A percentile compares a stretch with the other conserved stretches of the same genome.
These are phyloP conservation scores for Etheostoma nigrum DNA, from an alignment of 2,797 vertebrate species.

Conservation along the genomic window DNA sequence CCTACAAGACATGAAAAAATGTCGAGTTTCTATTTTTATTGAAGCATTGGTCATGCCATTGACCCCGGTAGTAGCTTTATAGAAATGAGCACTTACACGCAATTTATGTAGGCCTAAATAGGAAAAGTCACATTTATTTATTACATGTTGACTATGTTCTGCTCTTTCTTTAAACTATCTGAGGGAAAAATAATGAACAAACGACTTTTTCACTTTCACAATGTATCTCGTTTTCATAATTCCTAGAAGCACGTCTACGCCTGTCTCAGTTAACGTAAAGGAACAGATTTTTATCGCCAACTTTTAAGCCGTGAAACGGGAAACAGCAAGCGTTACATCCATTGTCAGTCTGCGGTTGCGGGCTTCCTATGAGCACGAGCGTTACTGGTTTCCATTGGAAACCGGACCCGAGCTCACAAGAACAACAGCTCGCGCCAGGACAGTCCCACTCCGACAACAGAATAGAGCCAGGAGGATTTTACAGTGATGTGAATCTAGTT, in stretches of 20 bases:
- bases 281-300: neutral
- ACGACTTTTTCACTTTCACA: neutral
- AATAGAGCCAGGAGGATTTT: neutral
- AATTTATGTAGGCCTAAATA: neutral
- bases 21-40: neutral
- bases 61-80: too few species aligned
- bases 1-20: neutral
- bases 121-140: neutral
- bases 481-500: neutral
- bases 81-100: neutral
- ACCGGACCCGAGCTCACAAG: constrained; percentile 44
- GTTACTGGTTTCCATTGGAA: constrained; percentile 71
- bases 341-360: neutral
- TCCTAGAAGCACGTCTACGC: neutral
- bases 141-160: neutral
- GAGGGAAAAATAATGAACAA: too few species aligned
- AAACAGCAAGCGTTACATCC: too few species aligned
- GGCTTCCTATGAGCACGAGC: constrained; percentile 1
- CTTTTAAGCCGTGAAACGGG: neutral
- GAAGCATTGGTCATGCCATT: neutral
- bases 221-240: neutral
- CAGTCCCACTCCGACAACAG: neutral
- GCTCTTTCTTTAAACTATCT: neutral
- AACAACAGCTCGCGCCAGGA: constrained; percentile 22
- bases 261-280: neutral